Evolutionary conservation across 2,113 vertebrate genomes (phyloP), one percentile per base, ranked within the genome.

Genomic region (Cairina moschata): DNA sequence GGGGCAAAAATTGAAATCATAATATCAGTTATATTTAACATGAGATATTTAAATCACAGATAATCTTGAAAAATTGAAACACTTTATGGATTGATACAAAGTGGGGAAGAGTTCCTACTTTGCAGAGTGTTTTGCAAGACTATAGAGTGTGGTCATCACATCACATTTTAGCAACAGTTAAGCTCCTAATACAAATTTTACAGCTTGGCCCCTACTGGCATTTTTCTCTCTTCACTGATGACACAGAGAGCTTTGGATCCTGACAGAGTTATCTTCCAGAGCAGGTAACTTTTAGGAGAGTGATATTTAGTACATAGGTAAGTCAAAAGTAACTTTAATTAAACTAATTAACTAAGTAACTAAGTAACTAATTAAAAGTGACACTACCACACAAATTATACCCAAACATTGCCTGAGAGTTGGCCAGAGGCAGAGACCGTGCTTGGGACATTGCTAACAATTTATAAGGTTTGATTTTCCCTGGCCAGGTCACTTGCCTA

Each of bases 91-190:
- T 2, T 54, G 48, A 52, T 44, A 63, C 9, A 71, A 83, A 73
- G 4, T 38, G 2, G 7, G 3, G 4, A 38, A 52, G 7, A 59
- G 50, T 17, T 81, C 9, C 25, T 50, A 5, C 2, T 67, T 69
- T 66, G 6, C 13, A 52, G 14, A 56, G 9, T 4, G 42, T 44
- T 84, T 58, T 88, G 2, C 8, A 90, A 52, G 20, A 7, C 28
- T 26, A 0, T 25, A 29, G 13, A 79, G 79, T 1, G 4, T n/a
- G 5, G 20, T 67, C 28, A n/a, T 56, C 6, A 0, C 11, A 21
- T 52, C 18, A 78, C 3, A 17, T 68, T 75, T 71, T 79, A 7
- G 5, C 6, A 65, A 50, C 31, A 60, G 32, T 66, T 60, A 42
- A 9, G 2, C 14, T 84, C 17, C 15, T 68, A 48, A 46, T 72